Evolutionary conservation across 2,113 vertebrate species (phyloP), one percentile per base, ranked within the genome.

Genomic region (Ibidorhyncha struthersii): DNA sequence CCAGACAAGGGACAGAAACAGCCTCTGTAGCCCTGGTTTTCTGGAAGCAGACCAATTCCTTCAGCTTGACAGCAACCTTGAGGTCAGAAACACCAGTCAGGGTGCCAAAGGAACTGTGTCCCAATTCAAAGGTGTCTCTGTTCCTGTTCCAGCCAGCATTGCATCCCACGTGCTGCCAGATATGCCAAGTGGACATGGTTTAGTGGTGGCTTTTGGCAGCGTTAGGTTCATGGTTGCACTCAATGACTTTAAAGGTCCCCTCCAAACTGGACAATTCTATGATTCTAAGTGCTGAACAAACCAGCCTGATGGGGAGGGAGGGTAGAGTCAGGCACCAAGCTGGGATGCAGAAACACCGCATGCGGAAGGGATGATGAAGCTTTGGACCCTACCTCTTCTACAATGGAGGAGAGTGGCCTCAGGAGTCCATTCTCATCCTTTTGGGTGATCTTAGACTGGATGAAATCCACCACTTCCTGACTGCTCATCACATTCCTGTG

Each of bases 401-500:
- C 99, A 22, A 99, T 99, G 72, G 99, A 98, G 58, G 99, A 99
- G 59, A 99, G 98, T 3, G 98, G 84, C 95, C 98, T 98, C 94
- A 98, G 96, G 69, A 98, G 97, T 80, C 98, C 99, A 8, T 97
- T 98, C 96, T 99, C 98, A 58, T 98, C 98, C 85, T 99, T 98
- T 21, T 98, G 98, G 95, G 99, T 98, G 94, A 99, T 99, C 97
- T 99, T 98, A 74, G 99, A 98, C 56, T 98, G 99, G 97, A 99
- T 98, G 96, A 99, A 99, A 97, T 99, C 99, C 97, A 99, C 99
- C 92, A 99, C 99, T 95, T 99, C 99, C 97, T 99, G 99, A 97
- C 99, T 99, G 98, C 99, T 99, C 98, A 99, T 98, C 90, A 99
- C 99, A 73, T 99, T 99, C 99, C 99, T 99, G 97, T 43, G 85